Evolutionary conservation across 53 echinoderm and acorn worm species (phyloP).

Genomic region (Paelopatides confundens): DNA sequence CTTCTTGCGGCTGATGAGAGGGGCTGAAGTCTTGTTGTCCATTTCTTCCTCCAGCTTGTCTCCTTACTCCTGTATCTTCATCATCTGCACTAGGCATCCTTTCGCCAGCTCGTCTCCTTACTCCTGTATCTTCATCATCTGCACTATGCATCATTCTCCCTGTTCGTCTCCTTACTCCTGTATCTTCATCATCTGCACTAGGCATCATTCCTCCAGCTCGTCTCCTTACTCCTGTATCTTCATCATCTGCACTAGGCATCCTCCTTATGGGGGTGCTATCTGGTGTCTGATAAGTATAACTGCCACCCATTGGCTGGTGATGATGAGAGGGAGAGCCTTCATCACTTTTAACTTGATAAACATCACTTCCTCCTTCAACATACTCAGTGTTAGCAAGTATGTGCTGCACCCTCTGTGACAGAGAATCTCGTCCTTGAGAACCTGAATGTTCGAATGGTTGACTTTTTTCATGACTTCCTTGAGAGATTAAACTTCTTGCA

Average conservation of each 20-base stretch:
- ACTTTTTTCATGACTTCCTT: neutral
- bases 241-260: neutral
- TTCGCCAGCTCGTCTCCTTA: too few relatives aligned
- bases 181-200: too few relatives aligned
- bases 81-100: too few relatives aligned
- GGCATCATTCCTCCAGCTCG: too few relatives aligned
- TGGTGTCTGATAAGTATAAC: neutral
- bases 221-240: neutral
- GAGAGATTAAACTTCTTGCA: neutral
- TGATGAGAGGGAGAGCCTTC: neutral
- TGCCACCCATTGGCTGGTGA: neutral
- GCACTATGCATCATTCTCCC: neutral
- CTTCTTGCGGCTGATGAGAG: neutral
- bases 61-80: too few relatives aligned
- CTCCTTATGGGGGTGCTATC: neutral
- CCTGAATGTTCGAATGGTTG: neutral
- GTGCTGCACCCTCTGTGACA: constrained; percentile 87
- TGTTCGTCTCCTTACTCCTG: too few relatives aligned
- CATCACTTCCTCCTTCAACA: constrained; percentile 18
- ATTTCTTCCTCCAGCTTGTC: too few relatives aligned
- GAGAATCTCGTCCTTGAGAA: constrained; percentile 73
- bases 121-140: neutral
- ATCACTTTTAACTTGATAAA: neutral
- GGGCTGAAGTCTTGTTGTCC: neutral
- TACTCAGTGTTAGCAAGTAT: constrained; percentile 77